Evolutionary conservation across 2,888 invertebrate species (phyloP).

Genomic region (Dolomedes plantarius): DNA sequence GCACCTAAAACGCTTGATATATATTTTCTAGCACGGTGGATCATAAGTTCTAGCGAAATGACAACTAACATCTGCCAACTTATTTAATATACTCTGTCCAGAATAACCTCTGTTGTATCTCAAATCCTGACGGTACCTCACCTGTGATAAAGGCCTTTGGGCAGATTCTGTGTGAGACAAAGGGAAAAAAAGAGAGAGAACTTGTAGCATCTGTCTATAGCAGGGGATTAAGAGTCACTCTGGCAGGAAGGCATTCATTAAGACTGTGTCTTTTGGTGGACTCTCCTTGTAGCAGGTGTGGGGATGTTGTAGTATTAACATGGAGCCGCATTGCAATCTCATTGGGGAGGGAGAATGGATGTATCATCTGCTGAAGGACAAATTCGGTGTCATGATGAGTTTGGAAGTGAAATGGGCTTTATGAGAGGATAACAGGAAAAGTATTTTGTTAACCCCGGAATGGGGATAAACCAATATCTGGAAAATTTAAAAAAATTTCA

Average conservation of each 20-base stretch:
- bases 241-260: constrained; percentile 51
- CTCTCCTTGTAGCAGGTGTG: constrained; percentile 19
- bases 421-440: too few species aligned
- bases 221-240: neutral
- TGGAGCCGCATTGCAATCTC: neutral
- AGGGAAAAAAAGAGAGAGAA: neutral
- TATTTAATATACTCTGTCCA: neutral
- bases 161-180: constrained; percentile 15
- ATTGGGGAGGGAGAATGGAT: neutral
- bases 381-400: neutral
- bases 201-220: constrained; percentile 21
- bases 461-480: too few species aligned
- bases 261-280: neutral
- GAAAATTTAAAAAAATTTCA: too few species aligned
- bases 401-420: neutral
- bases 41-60: neutral
- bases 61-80: neutral
- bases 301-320: neutral
- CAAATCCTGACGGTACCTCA: constrained; percentile 9
- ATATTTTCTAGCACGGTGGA: neutral
- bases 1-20: too few species aligned
- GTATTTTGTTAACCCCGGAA: too few species aligned
- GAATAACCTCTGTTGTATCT: neutral
- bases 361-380: neutral
- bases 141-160: constrained; percentile 19